Percentiles rank a stretch among this genome's conserved stretches.
Evolutionary conservation across 2,888 invertebrate genomes (phyloP).

Genomic region (Euzetes globulus): DNA sequence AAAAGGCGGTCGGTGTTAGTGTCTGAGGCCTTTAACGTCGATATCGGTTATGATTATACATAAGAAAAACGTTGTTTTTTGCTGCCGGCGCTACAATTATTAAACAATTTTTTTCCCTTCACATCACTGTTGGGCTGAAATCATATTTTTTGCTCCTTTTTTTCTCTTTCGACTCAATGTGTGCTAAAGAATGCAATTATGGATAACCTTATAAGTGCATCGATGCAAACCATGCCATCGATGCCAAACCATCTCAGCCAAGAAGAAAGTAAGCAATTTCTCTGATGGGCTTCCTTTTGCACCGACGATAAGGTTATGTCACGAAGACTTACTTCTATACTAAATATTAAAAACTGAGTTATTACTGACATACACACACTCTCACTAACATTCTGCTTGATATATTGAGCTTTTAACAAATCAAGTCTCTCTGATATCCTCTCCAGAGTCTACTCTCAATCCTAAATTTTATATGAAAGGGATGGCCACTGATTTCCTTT

Average conservation of each 20-base stretch:
- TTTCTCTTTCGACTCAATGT: not conserved
- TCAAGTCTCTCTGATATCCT: not conserved
- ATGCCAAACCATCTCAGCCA: slow-evolving; percentile 2
- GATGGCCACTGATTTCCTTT: not conserved
- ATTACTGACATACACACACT: not conserved
- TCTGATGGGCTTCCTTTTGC: not conserved
- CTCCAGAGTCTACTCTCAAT: not conserved
- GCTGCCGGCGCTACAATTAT: not conserved
- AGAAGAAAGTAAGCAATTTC: slow-evolving; percentile 6
- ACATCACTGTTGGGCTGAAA: not conserved
- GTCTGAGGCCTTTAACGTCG: not conserved
- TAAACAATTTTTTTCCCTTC: not conserved
- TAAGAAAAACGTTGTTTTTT: not conserved
- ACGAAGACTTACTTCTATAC: not conserved
- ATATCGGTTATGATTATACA: not conserved
- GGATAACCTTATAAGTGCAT: slow-evolving; percentile 19
- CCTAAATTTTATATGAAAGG: not conserved
- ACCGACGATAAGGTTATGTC: slow-evolving; percentile 21
- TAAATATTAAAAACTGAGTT: slow-evolving; percentile 21
- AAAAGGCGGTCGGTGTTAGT: not conserved
- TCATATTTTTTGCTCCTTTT: not conserved
- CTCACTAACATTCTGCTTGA: not conserved
- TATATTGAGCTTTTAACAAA: not conserved
- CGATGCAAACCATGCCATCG: not conserved
- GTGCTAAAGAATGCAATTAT: slow-evolving; percentile 19